Evolutionary conservation across 2,113 vertebrate genomes (phyloP), one percentile per base, ranked within the genome.

Genomic region (Agelaius tricolor): DNA sequence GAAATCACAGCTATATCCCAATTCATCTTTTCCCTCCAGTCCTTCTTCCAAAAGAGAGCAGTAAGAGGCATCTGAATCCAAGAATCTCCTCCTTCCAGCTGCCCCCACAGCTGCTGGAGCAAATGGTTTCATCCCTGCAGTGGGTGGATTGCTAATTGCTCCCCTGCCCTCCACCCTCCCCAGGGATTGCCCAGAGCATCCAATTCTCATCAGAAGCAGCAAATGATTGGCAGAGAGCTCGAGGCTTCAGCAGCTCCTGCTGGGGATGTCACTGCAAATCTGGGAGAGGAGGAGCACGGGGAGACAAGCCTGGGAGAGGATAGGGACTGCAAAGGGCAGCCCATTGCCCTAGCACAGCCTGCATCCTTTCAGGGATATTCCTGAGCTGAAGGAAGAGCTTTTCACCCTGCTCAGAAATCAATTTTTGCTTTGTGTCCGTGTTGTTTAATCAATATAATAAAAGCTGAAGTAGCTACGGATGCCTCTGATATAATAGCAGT

Each of bases 191-290:
- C 88, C 67, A n/a, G 13, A 13, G 20, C 65, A 54, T 77, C 82
- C 55, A 47, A 1, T 47, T 81, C 68, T 8, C 12, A 6, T 62
- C 77, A 52, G 54, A 24, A 59, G 43, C 3, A 68, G 12, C 41
- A 57, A 92, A 47, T 9, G 66, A 71, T 44, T 57, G 74, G 80
- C 88, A 95, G 54, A 57, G 77, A 91, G 93, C 89, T 94, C 77
- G 20, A 33, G 68, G 94, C 77, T 78, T 39, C 54, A 39, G 69
- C 74, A 54, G 65, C 68, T 95, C 91, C 76, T 77, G 89, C 77
- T 85, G 85, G 13, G 85, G 87, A 30, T 92, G 93, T 95, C 87
- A 43, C 80, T 63, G 1, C 72, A 39, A 28, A 92, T 67, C 61
- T 15, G 33, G 68, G 51, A 65, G 91, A 93, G 84, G 69, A 82